phyloP scores from a whole-genome alignment of 2,797 vertebrate genomes.

The Karalla daura region DNA sequence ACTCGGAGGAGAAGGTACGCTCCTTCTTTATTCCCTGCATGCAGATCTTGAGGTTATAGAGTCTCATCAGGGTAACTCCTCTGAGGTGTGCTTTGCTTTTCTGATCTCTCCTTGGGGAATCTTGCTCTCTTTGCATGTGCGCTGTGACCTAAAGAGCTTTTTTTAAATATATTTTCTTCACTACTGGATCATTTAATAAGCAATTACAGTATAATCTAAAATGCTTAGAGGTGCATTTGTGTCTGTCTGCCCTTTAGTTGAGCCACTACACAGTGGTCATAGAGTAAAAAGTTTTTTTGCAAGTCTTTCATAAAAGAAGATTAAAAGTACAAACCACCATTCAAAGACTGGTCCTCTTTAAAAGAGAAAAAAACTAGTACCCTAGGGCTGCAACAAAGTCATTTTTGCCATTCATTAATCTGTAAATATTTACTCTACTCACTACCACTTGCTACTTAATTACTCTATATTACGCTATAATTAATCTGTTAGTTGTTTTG shows the following conservation, averaged over 20 bases:
- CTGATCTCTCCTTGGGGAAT: conserved; percentile 20
- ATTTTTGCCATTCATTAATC: no score
- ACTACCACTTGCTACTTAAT: no score
- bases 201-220: neutral
- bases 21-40: neutral
- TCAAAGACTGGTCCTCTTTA: no score
- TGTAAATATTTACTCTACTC: no score
- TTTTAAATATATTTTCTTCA: neutral
- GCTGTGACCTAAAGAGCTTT: no score
- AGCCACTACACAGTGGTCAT: neutral
- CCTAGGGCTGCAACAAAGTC: no score
- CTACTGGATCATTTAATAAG: no score
- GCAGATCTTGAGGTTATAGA: neutral
- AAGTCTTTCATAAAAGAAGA: neutral
- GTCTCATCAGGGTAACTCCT: conserved; percentile 9
- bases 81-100: conserved; percentile 12
- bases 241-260: neutral
- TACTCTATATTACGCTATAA: no score
- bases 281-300: neutral
- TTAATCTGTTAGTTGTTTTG: no score
- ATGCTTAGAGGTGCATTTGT: neutral
- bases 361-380: no score
- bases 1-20: conserved; percentile 97
- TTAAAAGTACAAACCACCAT: no score
- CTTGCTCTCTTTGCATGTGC: conserved; percentile 51